Conservation (phyloP, 2,888 invertebrate species). For the Hecatera dysodea region DNA sequence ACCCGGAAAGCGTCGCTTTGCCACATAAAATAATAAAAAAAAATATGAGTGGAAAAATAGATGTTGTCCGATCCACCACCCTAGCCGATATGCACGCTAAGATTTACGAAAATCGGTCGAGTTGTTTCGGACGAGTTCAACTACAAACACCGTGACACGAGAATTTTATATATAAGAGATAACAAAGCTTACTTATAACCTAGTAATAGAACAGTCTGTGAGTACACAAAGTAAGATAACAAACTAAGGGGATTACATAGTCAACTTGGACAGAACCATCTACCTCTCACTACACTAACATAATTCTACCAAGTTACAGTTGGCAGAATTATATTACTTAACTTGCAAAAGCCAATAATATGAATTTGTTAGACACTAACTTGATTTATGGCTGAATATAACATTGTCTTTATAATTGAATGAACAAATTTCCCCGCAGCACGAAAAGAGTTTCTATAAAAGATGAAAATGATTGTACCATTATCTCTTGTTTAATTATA, state of each 20-base stretch:
- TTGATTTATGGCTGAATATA: neutral
- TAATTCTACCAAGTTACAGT: conserved; percentile 13
- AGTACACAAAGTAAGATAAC: neutral
- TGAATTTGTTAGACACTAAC: neutral
- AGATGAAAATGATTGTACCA: neutral
- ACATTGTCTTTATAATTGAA: neutral
- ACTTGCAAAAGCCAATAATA: neutral
- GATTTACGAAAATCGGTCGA: too few species aligned
- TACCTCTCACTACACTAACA: neutral
- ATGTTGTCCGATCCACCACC: too few species aligned
- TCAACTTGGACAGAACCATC: neutral
- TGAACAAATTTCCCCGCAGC: neutral
- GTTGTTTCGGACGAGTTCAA: too few species aligned
- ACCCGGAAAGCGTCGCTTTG: too few species aligned
- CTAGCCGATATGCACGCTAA: too few species aligned
- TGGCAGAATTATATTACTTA: too few species aligned
- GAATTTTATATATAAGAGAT: too few species aligned
- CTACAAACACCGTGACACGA: too few species aligned
- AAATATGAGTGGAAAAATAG: too few species aligned
- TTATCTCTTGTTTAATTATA: neutral
- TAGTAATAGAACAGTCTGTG: neutral
- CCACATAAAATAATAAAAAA: too few species aligned
- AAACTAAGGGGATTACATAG: conserved; percentile 14
- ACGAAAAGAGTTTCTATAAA: neutral
- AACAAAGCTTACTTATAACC: neutral